Conservation (phyloP, 2,888 invertebrate genomes). For the Sisyra nigra region DNA sequence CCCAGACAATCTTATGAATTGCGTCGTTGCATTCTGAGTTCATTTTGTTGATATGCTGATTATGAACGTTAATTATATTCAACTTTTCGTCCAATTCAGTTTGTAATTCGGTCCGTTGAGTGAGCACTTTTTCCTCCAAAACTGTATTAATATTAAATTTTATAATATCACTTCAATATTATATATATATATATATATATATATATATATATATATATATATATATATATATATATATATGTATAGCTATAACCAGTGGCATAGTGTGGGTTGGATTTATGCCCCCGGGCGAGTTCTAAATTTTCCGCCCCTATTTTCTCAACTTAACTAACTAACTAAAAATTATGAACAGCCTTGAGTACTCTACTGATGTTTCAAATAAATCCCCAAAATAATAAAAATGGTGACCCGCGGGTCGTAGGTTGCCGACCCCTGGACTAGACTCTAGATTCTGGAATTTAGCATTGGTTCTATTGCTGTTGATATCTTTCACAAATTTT, state of each 20-base stretch:
- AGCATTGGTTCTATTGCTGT: too few species aligned
- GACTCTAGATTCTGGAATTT: too few species aligned
- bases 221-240: slow-evolving; percentile 4
- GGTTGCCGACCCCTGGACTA: too few species aligned
- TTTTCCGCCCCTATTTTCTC: too few species aligned
- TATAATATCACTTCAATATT: too few species aligned
- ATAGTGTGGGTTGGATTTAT: neutral
- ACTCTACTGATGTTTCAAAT: too few species aligned
- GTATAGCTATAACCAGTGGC: neutral
- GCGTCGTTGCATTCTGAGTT: slow-evolving; percentile 16
- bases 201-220: slow-evolving; percentile 3
- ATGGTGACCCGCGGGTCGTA: too few species aligned
- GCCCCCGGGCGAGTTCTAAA: too few species aligned
- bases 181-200: slow-evolving; percentile 10
- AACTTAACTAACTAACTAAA: too few species aligned
- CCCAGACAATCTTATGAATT: slow-evolving; percentile 18
- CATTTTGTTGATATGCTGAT: slow-evolving; percentile 19
- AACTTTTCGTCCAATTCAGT: slow-evolving; percentile 21
- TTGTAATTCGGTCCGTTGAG: slow-evolving; percentile 23
- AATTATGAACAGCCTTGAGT: too few species aligned
- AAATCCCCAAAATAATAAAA: too few species aligned
- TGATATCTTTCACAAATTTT: too few species aligned
- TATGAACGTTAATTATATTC: slow-evolving; percentile 21
- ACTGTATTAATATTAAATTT: slow-evolving; percentile 20
- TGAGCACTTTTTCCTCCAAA: slow-evolving; percentile 18